A percentile compares a stretch with the other conserved stretches of the same genome.
phyloP scores from a whole-genome alignment of 2,888 invertebrate genomes.

The Lacanobia oleracea region DNA sequence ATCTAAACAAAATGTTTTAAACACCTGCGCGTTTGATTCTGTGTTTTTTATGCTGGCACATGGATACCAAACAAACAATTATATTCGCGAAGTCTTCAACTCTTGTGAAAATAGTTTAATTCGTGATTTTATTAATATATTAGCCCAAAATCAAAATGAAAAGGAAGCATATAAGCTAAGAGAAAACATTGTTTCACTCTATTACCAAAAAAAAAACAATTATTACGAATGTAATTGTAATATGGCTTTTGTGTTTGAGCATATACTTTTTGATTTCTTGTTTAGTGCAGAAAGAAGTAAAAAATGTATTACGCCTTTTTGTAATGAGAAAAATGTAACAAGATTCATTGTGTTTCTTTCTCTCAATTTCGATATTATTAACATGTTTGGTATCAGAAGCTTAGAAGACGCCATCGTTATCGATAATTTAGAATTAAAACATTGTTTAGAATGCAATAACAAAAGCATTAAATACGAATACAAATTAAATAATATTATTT shows the following conservation, averaged over 20 bases:
- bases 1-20: conserved; percentile 42
- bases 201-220: conserved; percentile 41
- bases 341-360: conserved; percentile 39
- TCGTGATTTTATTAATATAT: conserved; percentile 40
- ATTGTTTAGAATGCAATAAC: conserved; percentile 42
- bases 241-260: conserved; percentile 45
- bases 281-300: conserved; percentile 36
- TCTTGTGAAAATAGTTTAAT: conserved; percentile 36
- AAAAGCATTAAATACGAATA: conserved; percentile 39
- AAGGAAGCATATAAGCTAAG: conserved; percentile 40
- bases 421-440: conserved; percentile 35
- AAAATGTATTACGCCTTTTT: conserved; percentile 39
- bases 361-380: conserved; percentile 41
- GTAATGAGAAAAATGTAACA: conserved; percentile 37
- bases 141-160: conserved; percentile 40
- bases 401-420: conserved; percentile 44
- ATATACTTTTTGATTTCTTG: conserved; percentile 18
- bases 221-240: conserved; percentile 41
- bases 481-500: conserved; percentile 36
- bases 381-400: conserved; percentile 36
- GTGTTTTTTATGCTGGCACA: conserved; percentile 40
- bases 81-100: conserved; percentile 34
- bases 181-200: conserved; percentile 32
- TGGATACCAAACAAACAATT: conserved; percentile 42
- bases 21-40: conserved; percentile 42